Percentiles rank a stretch among this genome's conserved stretches.
These are phyloP conservation scores for Sinopyrophorus schimmeli DNA, from an alignment of 2,888 invertebrate species.

Conservation along the genomic window DNA sequence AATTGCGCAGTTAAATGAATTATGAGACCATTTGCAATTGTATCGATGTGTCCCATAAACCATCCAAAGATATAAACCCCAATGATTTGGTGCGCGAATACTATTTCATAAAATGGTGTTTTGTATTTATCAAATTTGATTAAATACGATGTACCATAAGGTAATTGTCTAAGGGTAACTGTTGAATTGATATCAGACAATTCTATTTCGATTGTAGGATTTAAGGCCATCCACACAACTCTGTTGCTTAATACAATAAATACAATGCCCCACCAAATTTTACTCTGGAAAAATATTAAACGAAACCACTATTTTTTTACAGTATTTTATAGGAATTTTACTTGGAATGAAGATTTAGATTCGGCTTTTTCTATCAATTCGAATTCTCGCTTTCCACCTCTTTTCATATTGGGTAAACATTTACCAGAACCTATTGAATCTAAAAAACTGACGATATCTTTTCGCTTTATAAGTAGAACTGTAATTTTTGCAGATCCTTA, in stretches of 20 bases:
- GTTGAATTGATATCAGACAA: background rate
- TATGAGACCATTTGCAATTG: slow-evolving; percentile 3
- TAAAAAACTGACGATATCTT: background rate
- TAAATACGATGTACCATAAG: slow-evolving; percentile 3
- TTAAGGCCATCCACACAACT: slow-evolving; percentile 1
- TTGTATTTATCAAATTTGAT: slow-evolving; percentile 1
- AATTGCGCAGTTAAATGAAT: slow-evolving; percentile 10
- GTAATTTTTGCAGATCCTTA: slow-evolving; percentile 6
- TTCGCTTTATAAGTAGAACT: background rate
- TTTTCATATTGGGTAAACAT: slow-evolving; percentile 3
- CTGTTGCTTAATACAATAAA: slow-evolving; percentile 9
- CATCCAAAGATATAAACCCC: slow-evolving; percentile 2
- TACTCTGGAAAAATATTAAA: slow-evolving; percentile 1
- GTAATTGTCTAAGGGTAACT: slow-evolving; percentile 2
- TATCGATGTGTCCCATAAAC: slow-evolving; percentile 2
- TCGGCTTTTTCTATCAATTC: background rate
- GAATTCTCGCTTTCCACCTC: slow-evolving; percentile 2
- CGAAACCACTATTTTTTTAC: background rate
- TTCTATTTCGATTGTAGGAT: background rate
- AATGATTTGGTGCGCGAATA: slow-evolving; percentile 4
- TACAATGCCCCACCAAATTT: background rate
- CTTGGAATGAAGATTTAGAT: background rate
- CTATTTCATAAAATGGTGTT: slow-evolving; percentile 7
- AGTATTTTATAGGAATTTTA: background rate
- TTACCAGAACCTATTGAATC: background rate